Base-by-base conservation (phyloP, 2,888 invertebrate species). In the Hecatera dysodea region DNA sequence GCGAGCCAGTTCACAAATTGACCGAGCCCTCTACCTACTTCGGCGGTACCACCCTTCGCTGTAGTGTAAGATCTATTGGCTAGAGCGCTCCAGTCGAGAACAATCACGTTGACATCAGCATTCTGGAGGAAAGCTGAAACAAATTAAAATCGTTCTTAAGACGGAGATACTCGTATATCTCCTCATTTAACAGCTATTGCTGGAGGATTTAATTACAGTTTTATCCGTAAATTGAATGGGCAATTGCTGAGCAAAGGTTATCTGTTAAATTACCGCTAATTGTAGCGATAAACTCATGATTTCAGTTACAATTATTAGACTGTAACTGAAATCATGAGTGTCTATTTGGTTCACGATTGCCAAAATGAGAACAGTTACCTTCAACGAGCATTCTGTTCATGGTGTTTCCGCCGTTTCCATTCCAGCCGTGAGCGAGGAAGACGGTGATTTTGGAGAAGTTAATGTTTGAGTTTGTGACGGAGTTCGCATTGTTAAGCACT, bases 41-140 rank as follows among this genome's bases (percentile, higher is more conserved):
- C 86, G 0, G 88, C 77, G 0, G 90, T 90, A 36, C 93, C 92
- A 3, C 73, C 75, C 63, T 89, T 90, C 0, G 96, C 93, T 0
- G 92, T 90, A 8, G 87, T 61, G 81, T 96, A 96, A 79, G 86
- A 86, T 2, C 88, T 89, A 59, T 90, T 90, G 6, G 95, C 94
- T 11, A 95, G 81, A 0, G 78, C 77, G n/a, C 86, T 89, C 95
- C 96, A 96, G 78, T 96, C 96, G 0, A 96, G 87, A 2, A 93
- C 92, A 48, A 96, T 92, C 1, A 96, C 89, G 80, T 96, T 96
- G 46, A 91, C 88, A 66, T 94, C 93, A 61, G 67, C 78, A 29
- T 86, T 68, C 62, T 89, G 72, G 2, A 93, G 89, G 62, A 93
- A 93, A 55, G 90, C 93, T 93, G 82, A 44, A 90, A 89, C 42